Base-by-base conservation (phyloP, 2,797 vertebrate species). In the Glyptemys insculpta region DNA sequence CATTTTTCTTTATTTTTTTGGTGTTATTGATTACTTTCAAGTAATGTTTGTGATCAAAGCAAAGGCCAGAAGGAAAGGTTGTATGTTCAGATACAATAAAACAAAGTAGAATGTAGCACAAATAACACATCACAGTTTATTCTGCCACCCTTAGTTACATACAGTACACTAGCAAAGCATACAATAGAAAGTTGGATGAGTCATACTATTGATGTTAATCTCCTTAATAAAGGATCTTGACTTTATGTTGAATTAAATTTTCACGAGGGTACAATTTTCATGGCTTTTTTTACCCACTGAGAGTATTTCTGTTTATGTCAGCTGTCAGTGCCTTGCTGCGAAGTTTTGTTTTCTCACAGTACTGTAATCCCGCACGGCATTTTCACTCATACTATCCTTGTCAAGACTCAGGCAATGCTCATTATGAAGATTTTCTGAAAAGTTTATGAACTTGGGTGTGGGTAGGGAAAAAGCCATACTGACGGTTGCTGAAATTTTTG, bases 151-250 rank as follows among this genome's bases (percentile, higher is more conserved):
- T 86, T 1, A 0, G 82, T 44, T 93, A 79, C 89, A 16, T 92
- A 92, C 95, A 34, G 87, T 94, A 76, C 41, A 76, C 3, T 79
- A 89, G 12, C 12, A 79, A 86, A 81, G 65, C 72, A 52, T 78
- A 85, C 3, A 34, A 80, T 59, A 93, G 34, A 91, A 78, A 59
- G 68, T 87, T 88, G 76, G 80, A 90, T 92, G 92, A 95, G 84
- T 93, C 94, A 89, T 88, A 94, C 31, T 82, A 49, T 88, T 95
- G 92, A 94, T 96, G 62, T 56, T 94, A 96, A 97, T 95, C 96
- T 95, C 41, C 83, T 96, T 94, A 97, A 97, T 96, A 96, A 96
- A 95, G 88, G 87, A 90, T 86, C 96, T 95, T 4, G 31, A 85
- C 47, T 90, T 92, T 62, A 94, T 92, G 96, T 76, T 95, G 88